Evolutionary conservation across 1,140 invertebrate species (phyloP).

Genomic region (Solenopsis invicta): DNA sequence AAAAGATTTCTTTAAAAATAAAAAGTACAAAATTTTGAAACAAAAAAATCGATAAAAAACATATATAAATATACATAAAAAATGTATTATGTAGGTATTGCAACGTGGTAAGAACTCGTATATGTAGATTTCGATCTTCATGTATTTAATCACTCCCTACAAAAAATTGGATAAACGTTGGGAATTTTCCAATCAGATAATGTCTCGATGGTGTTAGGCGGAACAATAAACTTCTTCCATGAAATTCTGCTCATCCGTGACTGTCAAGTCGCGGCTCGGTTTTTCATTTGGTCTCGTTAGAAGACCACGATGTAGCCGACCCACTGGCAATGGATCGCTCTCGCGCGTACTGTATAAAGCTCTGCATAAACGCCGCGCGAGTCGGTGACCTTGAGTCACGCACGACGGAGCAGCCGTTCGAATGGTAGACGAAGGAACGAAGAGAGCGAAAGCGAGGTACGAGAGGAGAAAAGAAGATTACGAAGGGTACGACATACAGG

Average conservation of each 20-base stretch:
- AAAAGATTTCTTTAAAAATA: background rate
- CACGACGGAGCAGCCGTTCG: constrained; percentile 74
- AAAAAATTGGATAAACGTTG: background rate
- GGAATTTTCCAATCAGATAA: background rate
- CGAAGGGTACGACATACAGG: constrained; percentile 43
- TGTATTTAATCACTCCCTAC: background rate
- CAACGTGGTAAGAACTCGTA: too few species aligned
- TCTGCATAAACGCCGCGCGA: constrained; percentile 72
- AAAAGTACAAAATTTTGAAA: background rate
- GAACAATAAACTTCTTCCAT: constrained; percentile 28
- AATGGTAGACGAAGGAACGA: constrained; percentile 55
- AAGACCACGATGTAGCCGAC: constrained; percentile 39
- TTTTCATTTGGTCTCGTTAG: background rate
- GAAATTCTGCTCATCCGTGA: constrained; percentile 4
- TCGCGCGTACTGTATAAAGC: constrained; percentile 48
- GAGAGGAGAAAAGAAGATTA: constrained; percentile 25
- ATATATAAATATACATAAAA: background rate
- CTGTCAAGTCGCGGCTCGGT: constrained; percentile 12
- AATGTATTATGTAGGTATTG: too few species aligned
- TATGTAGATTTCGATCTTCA: too few species aligned
- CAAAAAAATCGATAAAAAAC: background rate
- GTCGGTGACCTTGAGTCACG: constrained; percentile 84
- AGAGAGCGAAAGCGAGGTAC: constrained; percentile 17
- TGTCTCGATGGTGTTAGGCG: background rate
- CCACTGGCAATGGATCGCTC: constrained; percentile 48